Evolutionary conservation across 2,113 vertebrate species (phyloP).

Genomic region (Agapornis roseicollis): DNA sequence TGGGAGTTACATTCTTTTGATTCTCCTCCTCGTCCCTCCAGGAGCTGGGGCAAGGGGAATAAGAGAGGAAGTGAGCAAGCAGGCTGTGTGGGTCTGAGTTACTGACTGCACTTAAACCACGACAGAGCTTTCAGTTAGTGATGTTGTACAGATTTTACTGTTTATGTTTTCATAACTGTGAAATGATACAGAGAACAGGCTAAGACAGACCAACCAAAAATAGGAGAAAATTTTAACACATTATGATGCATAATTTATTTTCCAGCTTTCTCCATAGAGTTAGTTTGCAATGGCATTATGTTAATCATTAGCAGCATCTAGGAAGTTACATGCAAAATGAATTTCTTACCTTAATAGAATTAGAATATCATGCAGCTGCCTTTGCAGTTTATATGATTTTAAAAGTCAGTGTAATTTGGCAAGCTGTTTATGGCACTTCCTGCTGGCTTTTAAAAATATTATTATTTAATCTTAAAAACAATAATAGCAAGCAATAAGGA

Average conservation of each 20-base stretch:
- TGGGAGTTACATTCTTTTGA: no score
- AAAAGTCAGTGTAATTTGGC: background rate
- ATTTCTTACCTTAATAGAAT: background rate
- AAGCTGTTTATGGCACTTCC: background rate
- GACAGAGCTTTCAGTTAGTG: background rate
- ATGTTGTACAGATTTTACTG: background rate
- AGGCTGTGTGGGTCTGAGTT: no score
- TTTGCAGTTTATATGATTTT: background rate
- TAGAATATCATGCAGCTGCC: background rate
- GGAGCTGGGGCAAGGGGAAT: no score
- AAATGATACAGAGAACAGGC: background rate
- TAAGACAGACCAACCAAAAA: background rate
- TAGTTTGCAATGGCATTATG: background rate
- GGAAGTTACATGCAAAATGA: background rate
- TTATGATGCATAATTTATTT: background rate
- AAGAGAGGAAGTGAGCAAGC: no score
- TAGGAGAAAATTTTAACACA: background rate
- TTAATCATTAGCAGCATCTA: background rate
- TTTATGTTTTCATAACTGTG: background rate
- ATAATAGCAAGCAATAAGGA: background rate
- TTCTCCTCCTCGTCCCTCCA: no score
- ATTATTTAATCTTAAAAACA: background rate
- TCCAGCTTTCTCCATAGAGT: background rate
- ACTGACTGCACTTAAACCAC: no score
- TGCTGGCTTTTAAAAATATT: background rate